phyloP scores from a whole-genome alignment of 2,797 vertebrate species.

The Enteromius trimaculatus region DNA sequence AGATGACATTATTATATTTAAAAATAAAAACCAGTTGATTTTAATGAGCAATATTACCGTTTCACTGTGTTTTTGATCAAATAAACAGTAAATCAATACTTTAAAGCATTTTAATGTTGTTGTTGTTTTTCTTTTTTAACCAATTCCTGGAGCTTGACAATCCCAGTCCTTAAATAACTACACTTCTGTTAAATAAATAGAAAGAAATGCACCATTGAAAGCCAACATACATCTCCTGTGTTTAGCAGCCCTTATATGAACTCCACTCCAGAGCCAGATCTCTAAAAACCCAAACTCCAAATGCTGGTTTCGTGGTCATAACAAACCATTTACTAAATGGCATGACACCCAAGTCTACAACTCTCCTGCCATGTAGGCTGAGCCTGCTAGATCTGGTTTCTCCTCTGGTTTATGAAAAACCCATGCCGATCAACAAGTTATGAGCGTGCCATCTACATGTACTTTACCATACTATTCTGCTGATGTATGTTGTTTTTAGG shows the following conservation, averaged over 20 bases:
- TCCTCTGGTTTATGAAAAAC: neutral
- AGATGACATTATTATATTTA: neutral
- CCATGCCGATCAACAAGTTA: neutral
- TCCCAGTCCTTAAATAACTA: neutral
- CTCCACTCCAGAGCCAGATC: conserved; percentile 10
- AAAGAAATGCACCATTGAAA: neutral
- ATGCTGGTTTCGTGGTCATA: conserved; percentile 14
- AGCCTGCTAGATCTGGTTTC: neutral
- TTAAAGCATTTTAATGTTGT: neutral
- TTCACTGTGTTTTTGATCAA: neutral
- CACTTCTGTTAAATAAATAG: neutral
- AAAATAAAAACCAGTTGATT: neutral
- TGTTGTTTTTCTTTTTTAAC: neutral
- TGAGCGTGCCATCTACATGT: neutral
- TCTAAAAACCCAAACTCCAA: neutral
- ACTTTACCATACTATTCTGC: neutral
- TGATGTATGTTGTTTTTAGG: neutral
- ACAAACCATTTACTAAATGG: conserved; percentile 30
- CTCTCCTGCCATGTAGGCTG: conserved; percentile 22
- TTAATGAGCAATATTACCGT: neutral
- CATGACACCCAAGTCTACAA: conserved; percentile 21
- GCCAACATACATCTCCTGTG: neutral
- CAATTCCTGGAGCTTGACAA: neutral
- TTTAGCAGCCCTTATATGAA: neutral
- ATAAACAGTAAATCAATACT: neutral